These are phyloP conservation scores for Serinus canaria DNA, from an alignment of 2,113 vertebrate species.

Conservation along the genomic window DNA sequence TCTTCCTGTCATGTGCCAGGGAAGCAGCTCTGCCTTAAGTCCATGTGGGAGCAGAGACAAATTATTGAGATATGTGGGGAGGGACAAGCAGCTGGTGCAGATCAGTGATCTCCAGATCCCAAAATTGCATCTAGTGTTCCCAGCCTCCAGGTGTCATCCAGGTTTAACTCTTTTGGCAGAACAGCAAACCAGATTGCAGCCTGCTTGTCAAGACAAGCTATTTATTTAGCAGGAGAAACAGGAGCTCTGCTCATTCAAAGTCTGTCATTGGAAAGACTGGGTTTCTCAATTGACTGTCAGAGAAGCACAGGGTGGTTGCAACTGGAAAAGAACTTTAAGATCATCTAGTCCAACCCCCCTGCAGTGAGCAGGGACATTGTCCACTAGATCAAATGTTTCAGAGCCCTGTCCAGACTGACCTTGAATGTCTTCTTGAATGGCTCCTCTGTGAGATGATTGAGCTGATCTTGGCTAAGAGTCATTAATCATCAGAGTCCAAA, in stretches of 20 bases:
- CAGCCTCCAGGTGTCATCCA: background rate
- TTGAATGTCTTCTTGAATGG: background rate
- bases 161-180: background rate
- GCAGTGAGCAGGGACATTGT: background rate
- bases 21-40: background rate
- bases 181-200: background rate
- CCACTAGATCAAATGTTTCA: background rate
- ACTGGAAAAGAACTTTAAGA: background rate
- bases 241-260: background rate
- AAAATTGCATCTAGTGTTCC: background rate
- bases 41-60: background rate
- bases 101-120: background rate
- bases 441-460: background rate
- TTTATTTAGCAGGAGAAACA: background rate
- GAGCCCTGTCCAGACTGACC: background rate
- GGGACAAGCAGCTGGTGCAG: background rate
- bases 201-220: background rate
- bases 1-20: background rate
- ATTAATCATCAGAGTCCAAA: background rate
- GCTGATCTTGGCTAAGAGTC: background rate
- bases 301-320: background rate
- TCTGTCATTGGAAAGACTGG: fast-evolving
- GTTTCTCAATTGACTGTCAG: background rate
- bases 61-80: background rate
- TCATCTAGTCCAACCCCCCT: background rate